phyloP scores from a whole-genome alignment of 1,140 invertebrate species.

The Drosophila pachea region DNA sequence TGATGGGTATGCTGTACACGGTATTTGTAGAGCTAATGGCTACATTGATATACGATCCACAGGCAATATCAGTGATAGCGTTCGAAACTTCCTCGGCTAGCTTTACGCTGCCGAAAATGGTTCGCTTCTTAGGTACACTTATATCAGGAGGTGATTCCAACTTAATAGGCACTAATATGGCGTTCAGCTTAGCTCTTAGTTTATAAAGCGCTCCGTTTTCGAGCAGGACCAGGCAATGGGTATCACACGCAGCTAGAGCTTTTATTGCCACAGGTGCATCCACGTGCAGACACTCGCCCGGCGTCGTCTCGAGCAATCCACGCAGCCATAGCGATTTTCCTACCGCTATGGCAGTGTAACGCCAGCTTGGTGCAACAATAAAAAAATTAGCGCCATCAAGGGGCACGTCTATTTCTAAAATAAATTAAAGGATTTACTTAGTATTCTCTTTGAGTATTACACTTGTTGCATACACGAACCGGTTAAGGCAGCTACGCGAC shows the following conservation, averaged over 20 bases:
- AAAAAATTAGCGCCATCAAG: slow-evolving; percentile 9
- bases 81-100: slow-evolving; percentile 7
- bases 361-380: slow-evolving; percentile 60
- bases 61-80: slow-evolving; percentile 76
- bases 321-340: slow-evolving; percentile 42
- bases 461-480: slow-evolving; percentile 48
- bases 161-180: slow-evolving; percentile 42
- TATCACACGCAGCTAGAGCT: slow-evolving; percentile 53
- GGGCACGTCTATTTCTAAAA: slow-evolving; percentile 43
- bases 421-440: slow-evolving; percentile 51
- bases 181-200: slow-evolving; percentile 33
- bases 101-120: slow-evolving; percentile 55
- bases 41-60: slow-evolving; percentile 79
- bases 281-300: slow-evolving; percentile 41
- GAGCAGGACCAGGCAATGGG: slow-evolving; percentile 62
- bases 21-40: slow-evolving; percentile 80
- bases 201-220: slow-evolving; percentile 60
- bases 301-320: slow-evolving; percentile 40
- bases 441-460: slow-evolving; percentile 19
- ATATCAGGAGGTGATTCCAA: slow-evolving; percentile 41
- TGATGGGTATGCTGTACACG: slow-evolving; percentile 82
- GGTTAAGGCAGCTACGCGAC: slow-evolving; percentile 38
- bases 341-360: slow-evolving; percentile 57
- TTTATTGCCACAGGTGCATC: slow-evolving; percentile 36
- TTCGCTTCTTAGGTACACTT: slow-evolving; percentile 46